Evolutionary conservation across 1,140 invertebrate genomes (phyloP).

Genomic region (Drosophila tristis): DNA sequence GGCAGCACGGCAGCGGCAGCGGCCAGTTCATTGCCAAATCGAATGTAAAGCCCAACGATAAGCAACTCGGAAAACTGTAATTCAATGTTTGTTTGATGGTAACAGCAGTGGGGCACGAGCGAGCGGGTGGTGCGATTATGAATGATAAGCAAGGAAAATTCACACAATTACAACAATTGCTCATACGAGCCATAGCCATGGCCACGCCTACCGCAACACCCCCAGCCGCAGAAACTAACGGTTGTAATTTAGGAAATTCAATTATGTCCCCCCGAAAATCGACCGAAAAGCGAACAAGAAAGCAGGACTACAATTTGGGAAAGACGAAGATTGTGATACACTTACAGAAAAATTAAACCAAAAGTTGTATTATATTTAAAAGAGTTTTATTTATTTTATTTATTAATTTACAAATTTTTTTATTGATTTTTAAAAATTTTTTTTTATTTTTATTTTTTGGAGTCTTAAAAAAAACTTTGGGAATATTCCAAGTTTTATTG

Average conservation of each 20-base stretch:
- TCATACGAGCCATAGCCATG: constrained; percentile 38
- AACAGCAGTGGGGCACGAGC: background rate
- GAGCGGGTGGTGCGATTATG: constrained; percentile 53
- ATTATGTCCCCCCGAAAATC: constrained; percentile 60
- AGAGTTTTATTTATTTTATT: too few species aligned
- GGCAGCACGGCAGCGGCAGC: constrained; percentile 1
- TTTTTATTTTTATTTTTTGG: too few species aligned
- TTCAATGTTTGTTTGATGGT: constrained; percentile 42
- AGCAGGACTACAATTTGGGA: too few species aligned
- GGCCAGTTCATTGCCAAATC: constrained; percentile 52
- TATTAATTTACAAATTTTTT: too few species aligned
- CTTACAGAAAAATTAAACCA: too few species aligned
- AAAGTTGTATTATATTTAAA: too few species aligned
- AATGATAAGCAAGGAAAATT: constrained; percentile 75
- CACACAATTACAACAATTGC: constrained; percentile 77
- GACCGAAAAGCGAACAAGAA: constrained; percentile 32
- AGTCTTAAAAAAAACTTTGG: too few species aligned
- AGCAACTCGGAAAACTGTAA: constrained; percentile 58
- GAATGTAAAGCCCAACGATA: constrained; percentile 71
- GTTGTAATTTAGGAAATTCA: constrained; percentile 75
- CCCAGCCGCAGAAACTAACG: constrained; percentile 42
- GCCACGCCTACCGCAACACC: constrained; percentile 19
- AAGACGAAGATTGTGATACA: too few species aligned
- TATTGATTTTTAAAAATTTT: too few species aligned
- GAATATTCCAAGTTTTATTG: too few species aligned